Evolutionary conservation across 1,140 invertebrate species (phyloP), one percentile per base, ranked within the genome.

Genomic region (Tetramorium parvispinum): DNA sequence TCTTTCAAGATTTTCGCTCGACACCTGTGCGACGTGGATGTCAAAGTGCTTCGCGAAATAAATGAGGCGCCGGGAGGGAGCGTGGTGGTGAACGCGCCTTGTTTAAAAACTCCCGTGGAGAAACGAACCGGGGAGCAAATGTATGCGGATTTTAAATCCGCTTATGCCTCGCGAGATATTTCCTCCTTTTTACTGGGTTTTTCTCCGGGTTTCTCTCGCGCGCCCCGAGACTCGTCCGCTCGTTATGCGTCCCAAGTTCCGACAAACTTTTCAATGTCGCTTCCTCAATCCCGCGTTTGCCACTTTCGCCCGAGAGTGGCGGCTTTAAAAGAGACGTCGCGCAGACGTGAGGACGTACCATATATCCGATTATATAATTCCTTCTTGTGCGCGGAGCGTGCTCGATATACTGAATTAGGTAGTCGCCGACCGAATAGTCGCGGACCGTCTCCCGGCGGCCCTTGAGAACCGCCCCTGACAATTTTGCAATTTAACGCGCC

Each of bases 111-210:
- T 83, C 79, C 40, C 40, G 40, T 27, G 40, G 40, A 32, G 32
- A 83, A 73, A 73, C 66, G 65, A 18, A 83, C 68, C 66, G 18
- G 40, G 37, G 40, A 24, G 79, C 46, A 73, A 83, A 83, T 83
- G 68, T 83, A 83, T 83, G 79, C 79, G 68, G 68, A 83, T 75
- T 83, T 83, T 83, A 83, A 83, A 83, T 83, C 79, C 68, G 79
- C 79, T 83, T 83, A 83, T 83, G 68, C 68, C 66, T 46, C 79
- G 53, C 68, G 40, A 83, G 68, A 27, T 59, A 82, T 75, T 70
- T 83, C 55, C 53, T 59, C 68, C 40, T 73, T 83, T 82, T 73
- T 37, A 21, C 53, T 21, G 40, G 66, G 24, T 32, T 83, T 59
- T 49, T n/a, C 79, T 18, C 8, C 53, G n/a, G 24, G 40, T 16